Conservation (phyloP, 2,797 vertebrate genomes). For the Argentina silus region DNA sequence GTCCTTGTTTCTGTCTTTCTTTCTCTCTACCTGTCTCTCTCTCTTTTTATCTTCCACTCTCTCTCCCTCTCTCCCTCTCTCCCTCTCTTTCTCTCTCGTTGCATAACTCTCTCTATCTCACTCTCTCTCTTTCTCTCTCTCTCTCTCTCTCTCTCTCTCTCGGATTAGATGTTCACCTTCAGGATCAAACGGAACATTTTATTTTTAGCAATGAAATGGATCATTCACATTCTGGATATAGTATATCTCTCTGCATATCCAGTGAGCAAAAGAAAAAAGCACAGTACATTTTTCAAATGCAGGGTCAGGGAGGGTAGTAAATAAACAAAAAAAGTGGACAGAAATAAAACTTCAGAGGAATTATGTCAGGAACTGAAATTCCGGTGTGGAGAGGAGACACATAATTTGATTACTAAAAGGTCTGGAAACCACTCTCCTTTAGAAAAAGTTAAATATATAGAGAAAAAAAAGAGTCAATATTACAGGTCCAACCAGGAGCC, state of each 20-base stretch:
- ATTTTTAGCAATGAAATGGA: constrained; percentile 9
- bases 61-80: not conserved
- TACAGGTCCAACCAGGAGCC: constrained; percentile 47
- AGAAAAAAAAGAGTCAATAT: constrained; percentile 70
- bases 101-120: not conserved
- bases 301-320: constrained; percentile 6
- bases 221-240: not conserved
- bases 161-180: not conserved
- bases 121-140: not conserved
- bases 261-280: not conserved
- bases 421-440: constrained; percentile 53
- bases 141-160: constrained; percentile 6
- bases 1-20: not conserved
- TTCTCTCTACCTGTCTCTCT: not conserved
- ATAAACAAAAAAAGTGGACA: constrained; percentile 11
- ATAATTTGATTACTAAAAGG: constrained; percentile 50
- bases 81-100: not conserved
- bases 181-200: not conserved
- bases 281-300: constrained; percentile 12
- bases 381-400: constrained; percentile 35
- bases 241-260: constrained; percentile 3
- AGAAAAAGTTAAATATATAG: constrained; percentile 75
- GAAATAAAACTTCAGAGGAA: constrained; percentile 54
- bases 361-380: constrained; percentile 46
- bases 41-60: not conserved